These are phyloP conservation scores for Catamblyrhynchus diadema DNA, from an alignment of 2,797 vertebrate species.

Conservation along the genomic window DNA sequence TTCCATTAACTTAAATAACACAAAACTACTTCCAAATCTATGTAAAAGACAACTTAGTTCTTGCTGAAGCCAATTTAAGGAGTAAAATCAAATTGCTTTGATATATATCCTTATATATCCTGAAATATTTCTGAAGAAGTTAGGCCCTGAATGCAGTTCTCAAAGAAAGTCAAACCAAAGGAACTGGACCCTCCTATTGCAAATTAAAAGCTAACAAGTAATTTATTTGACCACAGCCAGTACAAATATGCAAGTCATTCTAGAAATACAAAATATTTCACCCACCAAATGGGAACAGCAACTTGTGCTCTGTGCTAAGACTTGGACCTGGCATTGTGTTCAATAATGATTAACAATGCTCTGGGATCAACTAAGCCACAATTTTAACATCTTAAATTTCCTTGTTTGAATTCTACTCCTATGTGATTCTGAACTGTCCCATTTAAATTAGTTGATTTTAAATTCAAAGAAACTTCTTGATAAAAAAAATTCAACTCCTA, in stretches of 20 bases:
- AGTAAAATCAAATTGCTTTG: background rate
- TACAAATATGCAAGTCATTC: background rate
- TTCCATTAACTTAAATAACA: background rate
- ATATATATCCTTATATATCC: background rate
- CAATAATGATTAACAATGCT: background rate
- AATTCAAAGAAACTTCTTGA: background rate
- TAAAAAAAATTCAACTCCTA: background rate
- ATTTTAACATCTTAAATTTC: background rate
- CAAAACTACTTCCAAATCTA: background rate
- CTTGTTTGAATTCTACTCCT: background rate
- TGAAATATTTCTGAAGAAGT: background rate
- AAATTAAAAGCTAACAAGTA: background rate
- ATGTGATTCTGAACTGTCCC: background rate
- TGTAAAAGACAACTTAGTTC: background rate
- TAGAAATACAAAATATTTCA: background rate
- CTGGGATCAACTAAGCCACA: background rate
- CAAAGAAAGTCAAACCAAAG: background rate
- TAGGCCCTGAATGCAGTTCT: background rate
- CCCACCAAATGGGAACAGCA: background rate
- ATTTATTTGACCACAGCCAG: background rate
- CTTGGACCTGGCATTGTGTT: background rate
- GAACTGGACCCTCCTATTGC: background rate
- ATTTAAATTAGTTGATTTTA: background rate
- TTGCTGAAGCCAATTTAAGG: background rate
- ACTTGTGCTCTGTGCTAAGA: background rate